Evolutionary conservation across 2,113 vertebrate species (phyloP), one percentile per base, ranked within the genome.

Genomic region (Hyaena hyaena): DNA sequence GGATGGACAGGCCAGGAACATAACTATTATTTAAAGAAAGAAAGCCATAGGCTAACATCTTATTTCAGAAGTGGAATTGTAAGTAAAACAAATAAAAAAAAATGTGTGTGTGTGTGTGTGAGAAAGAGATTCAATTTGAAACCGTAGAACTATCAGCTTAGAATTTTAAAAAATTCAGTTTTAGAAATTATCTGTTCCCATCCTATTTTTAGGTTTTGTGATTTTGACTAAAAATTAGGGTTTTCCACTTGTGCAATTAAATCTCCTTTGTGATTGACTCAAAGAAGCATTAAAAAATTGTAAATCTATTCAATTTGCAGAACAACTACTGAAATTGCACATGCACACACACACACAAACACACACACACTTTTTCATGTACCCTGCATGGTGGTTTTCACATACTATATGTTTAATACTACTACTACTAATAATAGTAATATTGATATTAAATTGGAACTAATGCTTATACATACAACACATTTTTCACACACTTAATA

Each of bases 1-100:
- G 68, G 73, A 91, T 86, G 33, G 81, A 93, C n/a, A 96, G 48
- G 84, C 58, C 81, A 98, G 76, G 97, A 98, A 98, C 88, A 98
- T 83, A 98, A 96, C 53, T 92, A 86, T 93, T 90, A 77, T 71
- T 97, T 98, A 87, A 87, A 97, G 97, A 61, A 96, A 81, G 81
- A 90, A 96, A 73, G 4, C 48, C 88, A 88, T 28, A 74, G 10
- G 61, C 43, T 90, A 90, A 82, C 10, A 80, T 97, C 35, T 74
- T 96, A 55, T 88, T 87, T 97, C 53, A 10, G 16, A 83, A 89
- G 12, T 8, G 81, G 93, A 76, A 81, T 31, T 93, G 9, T 88
- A 85, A 79, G 63, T 93, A 33, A n/a, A 71, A 88, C 1, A 12
- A 68, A 55, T 48, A 85, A 17, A 50, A 28, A 73, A 23, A 79